phyloP scores from a whole-genome alignment of 2,797 vertebrate species.

The Xiphorhynchus erythropygius region DNA sequence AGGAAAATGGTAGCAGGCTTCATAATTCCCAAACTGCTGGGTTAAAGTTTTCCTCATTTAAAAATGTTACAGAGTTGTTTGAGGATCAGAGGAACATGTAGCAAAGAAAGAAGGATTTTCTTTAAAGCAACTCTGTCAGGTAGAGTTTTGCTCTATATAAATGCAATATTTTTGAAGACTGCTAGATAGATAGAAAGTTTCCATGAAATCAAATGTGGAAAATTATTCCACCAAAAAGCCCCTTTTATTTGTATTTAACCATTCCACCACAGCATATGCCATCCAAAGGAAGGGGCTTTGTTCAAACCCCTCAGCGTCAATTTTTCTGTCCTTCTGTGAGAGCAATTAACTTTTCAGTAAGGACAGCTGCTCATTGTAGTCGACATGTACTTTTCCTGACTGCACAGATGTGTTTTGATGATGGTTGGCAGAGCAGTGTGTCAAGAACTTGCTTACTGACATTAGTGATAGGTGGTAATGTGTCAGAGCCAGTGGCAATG shows the following conservation, averaged over 20 bases:
- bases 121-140: not conserved
- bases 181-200: not conserved
- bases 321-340: constrained; percentile 8
- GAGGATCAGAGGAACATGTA: not conserved
- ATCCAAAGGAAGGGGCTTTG: not conserved
- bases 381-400: constrained; percentile 7
- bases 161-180: not conserved
- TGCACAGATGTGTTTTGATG: constrained; percentile 15
- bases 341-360: not conserved
- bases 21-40: not conserved
- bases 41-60: not conserved
- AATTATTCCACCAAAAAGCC: not conserved
- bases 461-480: not conserved
- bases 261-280: not conserved
- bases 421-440: constrained; percentile 14
- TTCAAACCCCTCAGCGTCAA: not conserved
- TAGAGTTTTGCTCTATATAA: not conserved
- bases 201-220: not conserved
- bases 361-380: constrained; percentile 10
- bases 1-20: not conserved
- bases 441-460: not conserved
- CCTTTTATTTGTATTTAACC: not conserved
- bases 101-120: not conserved
- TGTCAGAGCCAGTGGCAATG: not conserved
- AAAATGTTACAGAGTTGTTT: not conserved